phyloP scores from a whole-genome alignment of 2,113 vertebrate genomes.

The Laticauda colubrina region DNA sequence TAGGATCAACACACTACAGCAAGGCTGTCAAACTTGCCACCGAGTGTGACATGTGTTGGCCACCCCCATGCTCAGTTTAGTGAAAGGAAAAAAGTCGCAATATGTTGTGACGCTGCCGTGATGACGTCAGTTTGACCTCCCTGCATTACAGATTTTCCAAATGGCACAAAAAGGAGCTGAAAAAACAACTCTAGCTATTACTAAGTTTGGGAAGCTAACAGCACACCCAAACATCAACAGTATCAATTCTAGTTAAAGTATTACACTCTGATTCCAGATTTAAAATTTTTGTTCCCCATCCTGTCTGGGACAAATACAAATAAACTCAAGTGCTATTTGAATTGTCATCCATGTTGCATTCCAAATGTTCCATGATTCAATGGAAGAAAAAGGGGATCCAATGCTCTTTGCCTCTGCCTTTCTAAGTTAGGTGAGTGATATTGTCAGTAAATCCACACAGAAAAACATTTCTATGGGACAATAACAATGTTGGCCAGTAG shows the following conservation, averaged over 20 bases:
- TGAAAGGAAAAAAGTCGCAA: too few species aligned
- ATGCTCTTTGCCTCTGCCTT: neutral
- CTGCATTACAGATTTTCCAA: neutral
- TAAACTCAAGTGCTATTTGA: neutral
- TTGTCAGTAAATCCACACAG: neutral
- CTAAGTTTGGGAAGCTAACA: neutral
- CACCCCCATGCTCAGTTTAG: too few species aligned
- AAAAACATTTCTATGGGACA: neutral
- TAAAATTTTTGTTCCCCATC: neutral
- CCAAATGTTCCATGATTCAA: neutral
- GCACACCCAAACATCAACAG: neutral
- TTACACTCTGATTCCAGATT: neutral
- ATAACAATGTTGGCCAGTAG: neutral
- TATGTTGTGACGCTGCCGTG: too few species aligned
- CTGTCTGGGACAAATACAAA: neutral
- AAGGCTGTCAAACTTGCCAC: too few species aligned
- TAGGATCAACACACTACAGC: neutral
- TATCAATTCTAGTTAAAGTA: neutral
- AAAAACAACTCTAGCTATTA: neutral
- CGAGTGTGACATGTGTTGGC: too few species aligned
- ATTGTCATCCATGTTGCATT: neutral
- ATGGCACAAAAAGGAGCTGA: neutral
- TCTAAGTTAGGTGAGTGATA: neutral
- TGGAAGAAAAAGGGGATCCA: neutral
- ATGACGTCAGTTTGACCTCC: too few species aligned